Evolutionary conservation across 2,888 invertebrate species (phyloP).

Genomic region (Drosophila longiperda): DNA sequence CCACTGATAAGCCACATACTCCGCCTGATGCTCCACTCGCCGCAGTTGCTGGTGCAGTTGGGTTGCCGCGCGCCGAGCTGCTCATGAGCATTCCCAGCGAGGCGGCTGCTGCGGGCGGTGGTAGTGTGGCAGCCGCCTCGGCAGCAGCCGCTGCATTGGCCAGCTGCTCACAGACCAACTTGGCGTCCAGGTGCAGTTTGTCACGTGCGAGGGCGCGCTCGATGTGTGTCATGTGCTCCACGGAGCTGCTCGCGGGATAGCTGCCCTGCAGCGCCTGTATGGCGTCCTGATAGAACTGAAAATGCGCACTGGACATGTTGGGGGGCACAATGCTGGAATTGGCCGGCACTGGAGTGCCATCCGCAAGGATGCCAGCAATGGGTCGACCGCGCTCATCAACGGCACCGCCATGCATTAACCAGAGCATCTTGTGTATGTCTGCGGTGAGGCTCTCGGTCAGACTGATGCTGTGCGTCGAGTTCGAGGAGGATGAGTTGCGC

Average conservation of each 20-base stretch:
- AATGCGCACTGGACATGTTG: constrained; percentile 80
- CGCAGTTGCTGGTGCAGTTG: not conserved
- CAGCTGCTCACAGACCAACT: constrained; percentile 76
- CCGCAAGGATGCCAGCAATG: constrained; percentile 61
- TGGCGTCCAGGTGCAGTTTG: constrained; percentile 75
- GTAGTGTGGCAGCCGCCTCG: constrained; percentile 19
- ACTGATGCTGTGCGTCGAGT: constrained; percentile 87
- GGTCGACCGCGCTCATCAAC: constrained; percentile 79
- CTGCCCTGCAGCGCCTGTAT: constrained; percentile 75
- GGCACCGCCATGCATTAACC: constrained; percentile 84
- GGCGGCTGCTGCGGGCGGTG: constrained; percentile 7
- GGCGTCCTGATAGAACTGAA: constrained; percentile 83
- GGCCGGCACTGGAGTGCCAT: constrained; percentile 66
- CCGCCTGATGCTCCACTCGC: not conserved
- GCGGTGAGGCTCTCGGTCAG: constrained; percentile 85
- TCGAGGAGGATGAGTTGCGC: constrained; percentile 87
- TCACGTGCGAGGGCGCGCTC: constrained; percentile 79
- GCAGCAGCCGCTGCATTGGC: constrained; percentile 59
- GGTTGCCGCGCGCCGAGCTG: not conserved
- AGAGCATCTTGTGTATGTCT: constrained; percentile 83
- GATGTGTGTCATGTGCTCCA: constrained; percentile 76
- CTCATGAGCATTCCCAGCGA: constrained; percentile 22
- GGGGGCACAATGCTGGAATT: constrained; percentile 66
- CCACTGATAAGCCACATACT: constrained; percentile 11
- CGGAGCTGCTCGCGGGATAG: constrained; percentile 60